Conservation (phyloP, 2,113 vertebrate genomes). For the Heliornis fulica region DNA sequence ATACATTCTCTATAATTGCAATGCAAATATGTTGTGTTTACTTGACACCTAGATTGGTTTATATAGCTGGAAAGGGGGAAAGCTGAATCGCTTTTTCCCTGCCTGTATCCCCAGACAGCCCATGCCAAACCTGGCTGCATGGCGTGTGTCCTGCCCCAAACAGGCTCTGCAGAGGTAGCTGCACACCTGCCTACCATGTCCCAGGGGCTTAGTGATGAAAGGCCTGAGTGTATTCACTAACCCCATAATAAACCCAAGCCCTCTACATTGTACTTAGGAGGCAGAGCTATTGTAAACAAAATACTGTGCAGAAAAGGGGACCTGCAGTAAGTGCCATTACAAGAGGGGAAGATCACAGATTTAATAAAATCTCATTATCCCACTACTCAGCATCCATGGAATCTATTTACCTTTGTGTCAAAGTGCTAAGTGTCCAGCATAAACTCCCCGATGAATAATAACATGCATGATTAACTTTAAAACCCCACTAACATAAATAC, state of each 20-base stretch:
- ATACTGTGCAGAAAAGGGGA: not conserved
- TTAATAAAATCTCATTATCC: conserved; percentile 19
- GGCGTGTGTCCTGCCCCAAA: not conserved
- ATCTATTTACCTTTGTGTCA: conserved; percentile 15
- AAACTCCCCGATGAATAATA: not conserved
- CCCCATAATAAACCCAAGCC: not conserved
- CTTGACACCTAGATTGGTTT: not conserved
- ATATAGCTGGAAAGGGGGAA: not conserved
- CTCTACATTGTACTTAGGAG: not conserved
- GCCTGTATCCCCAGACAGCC: not conserved
- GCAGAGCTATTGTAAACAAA: not conserved
- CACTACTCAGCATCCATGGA: not conserved
- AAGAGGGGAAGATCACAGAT: not conserved
- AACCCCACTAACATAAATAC: not conserved
- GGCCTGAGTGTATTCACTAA: not conserved
- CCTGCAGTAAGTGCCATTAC: not conserved
- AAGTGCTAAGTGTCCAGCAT: not conserved
- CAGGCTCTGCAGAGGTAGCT: not conserved
- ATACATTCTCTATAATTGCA: not conserved
- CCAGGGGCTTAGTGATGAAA: not conserved
- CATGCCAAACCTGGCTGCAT: not conserved
- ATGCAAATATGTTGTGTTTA: not conserved
- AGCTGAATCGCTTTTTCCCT: not conserved
- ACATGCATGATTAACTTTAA: conserved; percentile 2
- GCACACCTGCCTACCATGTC: not conserved